A percentile compares a stretch with the other conserved stretches of the same genome.
These are phyloP conservation scores for Micronycteris hirsuta DNA, from an alignment of 2,113 vertebrate species.

Conservation along the genomic window DNA sequence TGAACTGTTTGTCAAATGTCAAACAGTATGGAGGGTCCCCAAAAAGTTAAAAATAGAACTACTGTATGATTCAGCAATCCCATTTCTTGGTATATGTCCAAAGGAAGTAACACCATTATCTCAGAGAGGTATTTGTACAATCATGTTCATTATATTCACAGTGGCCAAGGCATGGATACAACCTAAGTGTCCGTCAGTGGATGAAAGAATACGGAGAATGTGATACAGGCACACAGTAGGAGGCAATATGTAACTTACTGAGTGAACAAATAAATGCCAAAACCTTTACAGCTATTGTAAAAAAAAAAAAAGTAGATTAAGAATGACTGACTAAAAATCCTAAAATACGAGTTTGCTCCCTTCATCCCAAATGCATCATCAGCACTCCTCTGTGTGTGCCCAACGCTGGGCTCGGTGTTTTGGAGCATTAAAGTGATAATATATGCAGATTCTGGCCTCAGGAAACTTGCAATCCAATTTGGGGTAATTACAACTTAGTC, in stretches of 20 bases:
- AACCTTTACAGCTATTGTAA: conserved; percentile 12
- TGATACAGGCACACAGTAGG: background rate
- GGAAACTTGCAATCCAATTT: background rate
- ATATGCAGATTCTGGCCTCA: background rate
- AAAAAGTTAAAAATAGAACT: background rate
- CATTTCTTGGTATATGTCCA: background rate
- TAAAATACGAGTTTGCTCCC: background rate
- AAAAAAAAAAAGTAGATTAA: background rate
- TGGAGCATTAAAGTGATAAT: background rate
- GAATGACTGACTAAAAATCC: background rate
- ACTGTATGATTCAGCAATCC: background rate
- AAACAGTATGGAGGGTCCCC: background rate
- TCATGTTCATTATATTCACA: background rate
- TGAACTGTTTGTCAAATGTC: background rate
- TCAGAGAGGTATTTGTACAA: background rate
- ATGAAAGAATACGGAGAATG: background rate
- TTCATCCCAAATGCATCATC: background rate
- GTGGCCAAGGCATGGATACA: background rate
- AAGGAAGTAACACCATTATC: background rate
- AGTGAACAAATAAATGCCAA: conserved; percentile 15
- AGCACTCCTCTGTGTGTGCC: background rate
- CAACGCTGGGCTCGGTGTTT: background rate
- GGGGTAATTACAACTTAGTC: background rate
- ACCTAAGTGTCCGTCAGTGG: background rate
- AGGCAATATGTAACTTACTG: background rate